These are phyloP conservation scores for Epicampocera succincta DNA, from an alignment of 2,888 invertebrate genomes.

Conservation along the genomic window DNA sequence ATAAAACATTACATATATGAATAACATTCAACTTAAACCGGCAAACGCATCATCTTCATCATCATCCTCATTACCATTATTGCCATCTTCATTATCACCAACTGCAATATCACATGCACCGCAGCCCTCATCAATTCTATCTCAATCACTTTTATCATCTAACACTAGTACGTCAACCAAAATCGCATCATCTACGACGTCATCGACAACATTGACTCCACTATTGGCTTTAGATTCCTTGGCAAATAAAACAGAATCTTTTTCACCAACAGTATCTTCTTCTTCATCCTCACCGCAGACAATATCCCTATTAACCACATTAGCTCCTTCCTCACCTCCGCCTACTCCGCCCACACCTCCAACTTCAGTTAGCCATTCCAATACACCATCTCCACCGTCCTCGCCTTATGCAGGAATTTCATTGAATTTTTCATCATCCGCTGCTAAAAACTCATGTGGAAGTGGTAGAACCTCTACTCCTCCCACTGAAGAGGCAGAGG, in stretches of 20 bases:
- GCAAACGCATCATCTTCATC: constrained; percentile 71
- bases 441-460: constrained; percentile 52
- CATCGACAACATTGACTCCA: constrained; percentile 49
- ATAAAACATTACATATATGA: constrained; percentile 73
- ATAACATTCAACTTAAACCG: constrained; percentile 75
- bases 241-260: constrained; percentile 32
- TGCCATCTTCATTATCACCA: constrained; percentile 63
- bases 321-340: constrained; percentile 56
- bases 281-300: constrained; percentile 28
- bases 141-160: constrained; percentile 43
- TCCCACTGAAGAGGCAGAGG: constrained; percentile 50
- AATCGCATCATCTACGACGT: constrained; percentile 44
- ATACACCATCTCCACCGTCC: constrained; percentile 59
- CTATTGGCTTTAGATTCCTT: constrained; percentile 7
- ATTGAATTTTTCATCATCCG: constrained; percentile 58
- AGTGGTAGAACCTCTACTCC: constrained; percentile 55
- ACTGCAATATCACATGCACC: constrained; percentile 22
- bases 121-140: constrained; percentile 65
- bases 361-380: constrained; percentile 52
- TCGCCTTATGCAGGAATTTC: constrained; percentile 62
- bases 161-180: constrained; percentile 2
- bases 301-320: constrained; percentile 38
- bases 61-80: constrained; percentile 66
- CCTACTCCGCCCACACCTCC: constrained; percentile 65
- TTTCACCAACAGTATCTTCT: constrained; percentile 44